Evolutionary conservation across 2,113 vertebrate species (phyloP).

Genomic region (Sphaerodactylus townsendi): DNA sequence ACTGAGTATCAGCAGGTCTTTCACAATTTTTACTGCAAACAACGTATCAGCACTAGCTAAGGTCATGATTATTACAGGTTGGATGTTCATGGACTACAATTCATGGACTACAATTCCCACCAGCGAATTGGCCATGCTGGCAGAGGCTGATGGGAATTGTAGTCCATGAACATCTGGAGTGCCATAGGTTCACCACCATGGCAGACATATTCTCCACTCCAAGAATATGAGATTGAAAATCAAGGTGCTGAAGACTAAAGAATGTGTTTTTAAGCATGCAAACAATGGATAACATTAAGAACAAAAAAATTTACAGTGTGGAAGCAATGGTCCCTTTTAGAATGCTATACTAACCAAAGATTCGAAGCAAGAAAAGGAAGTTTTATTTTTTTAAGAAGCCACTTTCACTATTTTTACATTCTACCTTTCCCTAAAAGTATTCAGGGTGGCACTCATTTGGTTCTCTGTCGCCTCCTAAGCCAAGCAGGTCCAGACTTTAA

Average conservation of each 20-base stretch:
- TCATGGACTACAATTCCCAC: no score
- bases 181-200: no score
- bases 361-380: background rate
- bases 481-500: background rate
- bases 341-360: background rate
- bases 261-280: background rate
- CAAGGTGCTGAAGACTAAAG: background rate
- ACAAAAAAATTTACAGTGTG: background rate
- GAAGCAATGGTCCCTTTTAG: background rate
- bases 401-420: background rate
- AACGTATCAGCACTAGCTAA: background rate
- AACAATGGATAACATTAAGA: background rate
- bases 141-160: no score
- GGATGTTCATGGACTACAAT: no score
- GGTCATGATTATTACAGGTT: background rate
- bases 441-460: background rate
- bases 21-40: background rate
- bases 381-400: background rate
- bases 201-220: no score
- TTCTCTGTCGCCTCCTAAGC: background rate
- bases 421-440: background rate
- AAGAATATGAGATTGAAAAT: background rate
- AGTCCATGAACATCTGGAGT: no score
- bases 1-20: background rate
- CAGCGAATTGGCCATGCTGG: no score